These are phyloP conservation scores for Lacanobia wlatinum DNA, from an alignment of 2,888 invertebrate species.

Conservation along the genomic window DNA sequence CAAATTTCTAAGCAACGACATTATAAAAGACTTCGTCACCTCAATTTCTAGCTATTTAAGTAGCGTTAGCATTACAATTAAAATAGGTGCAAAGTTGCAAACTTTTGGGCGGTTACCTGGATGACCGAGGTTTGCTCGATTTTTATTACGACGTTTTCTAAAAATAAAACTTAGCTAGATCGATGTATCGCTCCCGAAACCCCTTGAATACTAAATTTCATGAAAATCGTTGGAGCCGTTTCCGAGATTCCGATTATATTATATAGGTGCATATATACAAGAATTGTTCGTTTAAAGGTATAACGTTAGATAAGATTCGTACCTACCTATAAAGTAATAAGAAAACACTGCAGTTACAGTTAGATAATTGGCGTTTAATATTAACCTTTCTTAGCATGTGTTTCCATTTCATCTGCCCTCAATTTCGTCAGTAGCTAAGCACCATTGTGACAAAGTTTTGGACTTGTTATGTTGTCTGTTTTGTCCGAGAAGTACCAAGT, in stretches of 20 bases:
- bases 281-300: no score
- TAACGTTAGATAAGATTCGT: conserved; percentile 35
- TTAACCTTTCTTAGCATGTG: conserved; percentile 66
- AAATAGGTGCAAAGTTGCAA: conserved; percentile 13
- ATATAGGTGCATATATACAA: no score
- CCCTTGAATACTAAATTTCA: no score
- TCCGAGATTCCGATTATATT: no score
- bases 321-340: conserved; percentile 44
- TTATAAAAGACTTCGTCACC: conserved; percentile 65
- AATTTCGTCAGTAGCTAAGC: conserved; percentile 61
- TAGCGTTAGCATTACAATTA: conserved; percentile 54
- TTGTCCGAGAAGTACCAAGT: conserved; percentile 62
- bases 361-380: conserved; percentile 70
- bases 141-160: no score
- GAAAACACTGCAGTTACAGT: conserved; percentile 68
- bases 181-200: no score
- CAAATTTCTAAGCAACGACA: conserved; percentile 59
- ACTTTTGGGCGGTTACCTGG: conserved; percentile 10
- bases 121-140: no score
- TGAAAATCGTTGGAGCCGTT: no score
- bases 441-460: conserved; percentile 71
- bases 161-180: no score
- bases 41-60: conserved; percentile 56
- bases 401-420: conserved; percentile 66
- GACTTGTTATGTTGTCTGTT: conserved; percentile 69